Conservation (phyloP, 2,113 vertebrate species). For the Phalacrocorax aristotelis region DNA sequence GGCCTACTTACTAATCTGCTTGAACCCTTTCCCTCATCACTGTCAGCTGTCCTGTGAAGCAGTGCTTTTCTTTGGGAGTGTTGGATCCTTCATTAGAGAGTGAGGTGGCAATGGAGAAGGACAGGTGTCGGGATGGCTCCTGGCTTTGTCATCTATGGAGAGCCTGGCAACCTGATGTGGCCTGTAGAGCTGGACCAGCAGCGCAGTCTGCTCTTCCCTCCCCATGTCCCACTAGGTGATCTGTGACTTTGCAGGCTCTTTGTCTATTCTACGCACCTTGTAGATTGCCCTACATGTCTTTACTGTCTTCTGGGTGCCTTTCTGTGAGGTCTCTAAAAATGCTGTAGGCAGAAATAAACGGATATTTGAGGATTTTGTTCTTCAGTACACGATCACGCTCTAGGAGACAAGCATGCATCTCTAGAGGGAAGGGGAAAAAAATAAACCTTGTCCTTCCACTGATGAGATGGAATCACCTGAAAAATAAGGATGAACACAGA, state of each 20-base stretch:
- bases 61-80: background rate
- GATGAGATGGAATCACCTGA: background rate
- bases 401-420: background rate
- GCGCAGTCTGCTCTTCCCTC: background rate
- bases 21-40: background rate
- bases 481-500: background rate
- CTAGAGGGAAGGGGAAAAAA: background rate
- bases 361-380: background rate
- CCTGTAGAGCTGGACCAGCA: background rate
- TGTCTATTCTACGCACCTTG: background rate
- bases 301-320: background rate
- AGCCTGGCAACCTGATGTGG: background rate
- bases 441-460: rapidly evolving
- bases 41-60: background rate
- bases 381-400: rapidly evolving
- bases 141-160: background rate
- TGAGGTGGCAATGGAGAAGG: background rate
- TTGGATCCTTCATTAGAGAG: background rate
- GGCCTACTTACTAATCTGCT: background rate
- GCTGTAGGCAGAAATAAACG: background rate
- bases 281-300: background rate
- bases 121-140: rapidly evolving
- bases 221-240: background rate
- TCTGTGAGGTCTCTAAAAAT: background rate
- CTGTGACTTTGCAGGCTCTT: background rate